phyloP scores from a whole-genome alignment of 53 echinoderm and acorn worm species.

The Astropecten irregularis region DNA sequence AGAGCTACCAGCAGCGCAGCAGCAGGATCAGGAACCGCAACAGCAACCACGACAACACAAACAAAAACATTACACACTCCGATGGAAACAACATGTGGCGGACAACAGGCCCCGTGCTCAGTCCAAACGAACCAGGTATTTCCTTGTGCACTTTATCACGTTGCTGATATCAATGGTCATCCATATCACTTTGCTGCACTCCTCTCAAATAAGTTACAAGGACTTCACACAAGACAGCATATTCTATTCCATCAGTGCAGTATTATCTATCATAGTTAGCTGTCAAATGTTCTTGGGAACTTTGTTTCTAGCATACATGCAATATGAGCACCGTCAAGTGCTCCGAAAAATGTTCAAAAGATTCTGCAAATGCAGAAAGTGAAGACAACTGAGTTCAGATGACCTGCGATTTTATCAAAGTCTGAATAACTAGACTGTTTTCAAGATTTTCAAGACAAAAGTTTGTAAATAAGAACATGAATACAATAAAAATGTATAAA shows the following conservation, averaged over 20 bases:
- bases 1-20: too few species aligned
- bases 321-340: conserved; percentile 18
- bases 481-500: too few species aligned
- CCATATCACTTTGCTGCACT: neutral
- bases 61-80: neutral
- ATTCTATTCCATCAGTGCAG: too few species aligned
- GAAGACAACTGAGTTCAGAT: too few species aligned
- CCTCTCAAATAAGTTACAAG: too few species aligned
- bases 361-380: neutral
- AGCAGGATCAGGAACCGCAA: neutral
- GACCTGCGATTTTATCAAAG: too few species aligned
- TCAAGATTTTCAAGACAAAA: too few species aligned
- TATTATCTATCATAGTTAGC: neutral
- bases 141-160: conserved; percentile 34
- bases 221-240: neutral
- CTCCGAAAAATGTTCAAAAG: conserved; percentile 14
- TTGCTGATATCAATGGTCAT: neutral
- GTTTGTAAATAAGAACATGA: too few species aligned
- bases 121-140: neutral
- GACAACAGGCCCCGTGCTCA: neutral
- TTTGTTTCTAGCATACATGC: conserved; percentile 14
- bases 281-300: conserved; percentile 27
- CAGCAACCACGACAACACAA: neutral
- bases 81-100: neutral
- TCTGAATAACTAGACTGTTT: too few species aligned